Evolutionary conservation across 2,797 vertebrate genomes (phyloP), one percentile per base, ranked within the genome.

Genomic region (Pipistrellus pygmaeus): DNA sequence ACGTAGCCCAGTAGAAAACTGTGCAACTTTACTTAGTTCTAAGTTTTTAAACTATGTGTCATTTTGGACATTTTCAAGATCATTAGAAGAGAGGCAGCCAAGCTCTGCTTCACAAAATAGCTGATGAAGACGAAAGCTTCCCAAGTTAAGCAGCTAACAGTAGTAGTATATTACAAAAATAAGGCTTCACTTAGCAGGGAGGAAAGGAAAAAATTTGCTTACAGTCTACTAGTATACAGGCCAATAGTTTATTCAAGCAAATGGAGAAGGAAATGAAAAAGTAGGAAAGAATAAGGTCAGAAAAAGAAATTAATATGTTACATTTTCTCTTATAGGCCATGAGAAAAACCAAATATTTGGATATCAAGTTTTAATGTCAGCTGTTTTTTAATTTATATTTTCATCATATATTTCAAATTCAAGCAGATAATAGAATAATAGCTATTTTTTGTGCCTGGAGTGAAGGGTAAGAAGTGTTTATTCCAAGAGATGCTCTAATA

Each of bases 21-120:
- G 38, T 62, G 93, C 81, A 21, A 46, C 69, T 93, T 88, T 32
- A 88, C 30, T 89, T 88, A 25, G 60, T 72, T 87, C 75, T 81
- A 75, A 69, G 44, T 90, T 92, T 84, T 84, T 92, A 68, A 90
- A 88, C 73, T 69, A 53, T 6, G 17, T 27, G 88, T n/a, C 13
- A 82, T 60, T 77, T 68, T 83, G 51, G 46, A 81, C 64, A 95
- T 93, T 95, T 95, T 92, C 69, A 93, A 95, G 77, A 57, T 66
- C 62, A 71, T 5, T 85, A 8, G 35, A 96, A 90, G 53, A 93
- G 1, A 88, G 15, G 48, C 62, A 86, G 69, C 15, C 21, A 90
- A 72, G 71, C n/a, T 62, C 53, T 57, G 41, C 88, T 23, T 87
- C 71, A 73, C 14, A 35, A 51, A 94, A 86, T 75, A 81, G 38